These are phyloP conservation scores for Tenthredo amoena DNA, from an alignment of 2,888 invertebrate species.

Conservation along the genomic window DNA sequence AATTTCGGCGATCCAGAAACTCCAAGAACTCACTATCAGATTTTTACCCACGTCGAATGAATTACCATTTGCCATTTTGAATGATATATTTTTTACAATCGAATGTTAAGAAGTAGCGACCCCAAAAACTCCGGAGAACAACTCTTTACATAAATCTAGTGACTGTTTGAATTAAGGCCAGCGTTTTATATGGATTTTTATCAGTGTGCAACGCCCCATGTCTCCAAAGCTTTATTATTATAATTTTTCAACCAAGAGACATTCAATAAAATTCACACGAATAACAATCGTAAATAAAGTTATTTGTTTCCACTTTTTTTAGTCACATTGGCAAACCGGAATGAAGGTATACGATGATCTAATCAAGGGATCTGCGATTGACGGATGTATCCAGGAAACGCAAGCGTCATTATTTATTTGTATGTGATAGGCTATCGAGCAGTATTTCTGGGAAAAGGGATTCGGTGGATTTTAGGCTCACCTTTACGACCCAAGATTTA, in stretches of 20 bases:
- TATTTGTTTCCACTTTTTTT: neutral
- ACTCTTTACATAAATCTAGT: constrained; percentile 18
- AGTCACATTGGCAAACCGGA: neutral
- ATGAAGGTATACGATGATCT: neutral
- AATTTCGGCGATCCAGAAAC: neutral
- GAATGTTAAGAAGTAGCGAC: neutral
- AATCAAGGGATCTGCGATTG: constrained; percentile 30
- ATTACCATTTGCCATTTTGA: neutral
- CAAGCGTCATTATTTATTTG: constrained; percentile 8
- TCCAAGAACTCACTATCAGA: neutral
- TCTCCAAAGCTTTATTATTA: neutral
- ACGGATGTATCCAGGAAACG: constrained; percentile 27
- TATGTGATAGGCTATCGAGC: neutral
- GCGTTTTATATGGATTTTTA: neutral
- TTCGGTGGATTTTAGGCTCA: neutral
- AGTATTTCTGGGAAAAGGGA: neutral
- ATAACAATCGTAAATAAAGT: neutral
- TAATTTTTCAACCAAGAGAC: neutral
- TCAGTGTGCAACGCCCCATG: neutral
- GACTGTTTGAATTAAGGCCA: neutral
- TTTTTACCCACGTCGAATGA: neutral
- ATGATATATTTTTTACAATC: neutral
- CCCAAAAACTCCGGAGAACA: neutral
- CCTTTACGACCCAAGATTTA: constrained; percentile 10
- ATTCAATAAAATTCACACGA: neutral